These are phyloP conservation scores for Microcebus lehilahytsara DNA, from an alignment of 2,113 vertebrate genomes.

Conservation along the genomic window DNA sequence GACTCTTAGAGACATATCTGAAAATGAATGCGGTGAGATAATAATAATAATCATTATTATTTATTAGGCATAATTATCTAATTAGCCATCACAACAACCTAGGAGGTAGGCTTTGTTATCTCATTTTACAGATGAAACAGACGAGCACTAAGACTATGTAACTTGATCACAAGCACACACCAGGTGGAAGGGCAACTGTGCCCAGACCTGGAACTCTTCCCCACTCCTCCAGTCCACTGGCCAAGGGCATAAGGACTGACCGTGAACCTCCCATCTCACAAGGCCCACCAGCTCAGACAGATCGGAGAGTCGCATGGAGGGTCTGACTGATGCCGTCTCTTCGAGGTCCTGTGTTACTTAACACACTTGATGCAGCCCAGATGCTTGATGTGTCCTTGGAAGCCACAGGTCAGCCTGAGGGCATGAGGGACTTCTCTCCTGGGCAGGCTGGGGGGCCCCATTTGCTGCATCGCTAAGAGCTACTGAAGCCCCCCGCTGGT, in stretches of 20 bases:
- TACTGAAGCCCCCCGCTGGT: not conserved
- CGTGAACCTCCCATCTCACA: not conserved
- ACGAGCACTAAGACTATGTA: not conserved
- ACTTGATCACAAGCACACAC: no score
- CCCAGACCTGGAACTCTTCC: not conserved
- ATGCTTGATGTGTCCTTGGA: not conserved
- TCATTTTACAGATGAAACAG: not conserved
- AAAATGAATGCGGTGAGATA: not conserved
- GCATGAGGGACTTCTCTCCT: not conserved
- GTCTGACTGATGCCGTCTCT: not conserved
- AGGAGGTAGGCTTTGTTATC: not conserved
- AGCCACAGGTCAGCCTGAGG: not conserved
- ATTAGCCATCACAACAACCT: not conserved
- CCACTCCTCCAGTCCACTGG: not conserved
- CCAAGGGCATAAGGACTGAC: not conserved
- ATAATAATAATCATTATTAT: not conserved
- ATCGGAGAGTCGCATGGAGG: not conserved
- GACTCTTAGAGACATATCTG: not conserved
- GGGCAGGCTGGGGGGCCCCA: not conserved
- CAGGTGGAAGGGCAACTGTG: not conserved
- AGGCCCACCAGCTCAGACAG: not conserved
- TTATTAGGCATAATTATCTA: not conserved
- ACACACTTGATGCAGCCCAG: not conserved
- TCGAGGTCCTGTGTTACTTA: not conserved
- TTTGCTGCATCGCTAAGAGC: not conserved